These are phyloP conservation scores for Hippocampus mohnikei DNA, from an alignment of 2,113 vertebrate genomes.

Conservation along the genomic window DNA sequence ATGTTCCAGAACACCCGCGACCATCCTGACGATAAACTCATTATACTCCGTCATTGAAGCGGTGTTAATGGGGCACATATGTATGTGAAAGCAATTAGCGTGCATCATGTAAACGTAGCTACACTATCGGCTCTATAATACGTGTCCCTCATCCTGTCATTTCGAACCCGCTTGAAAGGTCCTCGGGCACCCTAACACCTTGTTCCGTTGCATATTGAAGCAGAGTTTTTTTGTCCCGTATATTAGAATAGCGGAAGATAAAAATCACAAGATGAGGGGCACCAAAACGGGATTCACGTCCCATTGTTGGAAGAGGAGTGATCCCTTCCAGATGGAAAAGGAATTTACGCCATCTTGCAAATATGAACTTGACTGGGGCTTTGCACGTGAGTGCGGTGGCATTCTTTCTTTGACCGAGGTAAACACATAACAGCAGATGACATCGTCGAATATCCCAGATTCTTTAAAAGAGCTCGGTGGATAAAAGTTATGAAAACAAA, in stretches of 20 bases:
- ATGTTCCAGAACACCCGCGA: too few relatives aligned
- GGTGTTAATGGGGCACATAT: too few relatives aligned
- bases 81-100: too few relatives aligned
- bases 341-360: constrained; percentile 24
- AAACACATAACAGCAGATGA: neutral
- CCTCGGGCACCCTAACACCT: neutral
- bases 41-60: neutral
- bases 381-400: constrained; percentile 4
- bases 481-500: neutral
- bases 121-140: neutral
- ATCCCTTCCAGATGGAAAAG: constrained; percentile 32
- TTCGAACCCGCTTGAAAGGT: neutral
- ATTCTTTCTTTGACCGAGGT: neutral
- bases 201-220: neutral
- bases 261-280: neutral
- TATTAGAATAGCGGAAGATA: neutral
- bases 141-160: neutral
- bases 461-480: neutral
- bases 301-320: constrained; percentile 3
- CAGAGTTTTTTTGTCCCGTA: neutral
- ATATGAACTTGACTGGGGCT: constrained; percentile 10
- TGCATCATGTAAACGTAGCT: neutral
- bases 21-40: neutral
- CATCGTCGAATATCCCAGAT: neutral
- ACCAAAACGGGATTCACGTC: constrained; percentile 3